Conservation (phyloP, 2,113 vertebrate genomes). For the Cyphomyrus discorhynchus region DNA sequence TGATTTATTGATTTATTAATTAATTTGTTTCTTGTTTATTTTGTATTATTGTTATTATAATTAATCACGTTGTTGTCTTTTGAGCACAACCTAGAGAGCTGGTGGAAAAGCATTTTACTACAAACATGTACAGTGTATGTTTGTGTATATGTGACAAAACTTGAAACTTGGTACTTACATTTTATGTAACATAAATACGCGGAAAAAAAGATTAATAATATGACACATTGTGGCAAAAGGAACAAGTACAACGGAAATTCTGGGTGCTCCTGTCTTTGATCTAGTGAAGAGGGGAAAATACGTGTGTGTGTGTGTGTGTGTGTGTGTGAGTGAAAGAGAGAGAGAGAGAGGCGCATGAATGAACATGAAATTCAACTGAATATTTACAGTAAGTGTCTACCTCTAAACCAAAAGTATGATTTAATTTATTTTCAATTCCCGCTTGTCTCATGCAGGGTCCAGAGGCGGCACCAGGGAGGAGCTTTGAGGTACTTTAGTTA, state of each 20-base stretch:
- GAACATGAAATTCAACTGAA: neutral
- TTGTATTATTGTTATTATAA: neutral
- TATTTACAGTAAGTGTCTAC: neutral
- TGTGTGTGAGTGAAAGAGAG: too few relatives aligned
- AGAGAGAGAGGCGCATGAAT: neutral
- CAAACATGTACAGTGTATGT: neutral
- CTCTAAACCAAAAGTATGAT: neutral
- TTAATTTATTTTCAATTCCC: neutral
- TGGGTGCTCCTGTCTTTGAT: neutral
- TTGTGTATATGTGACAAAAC: neutral
- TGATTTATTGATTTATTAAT: neutral
- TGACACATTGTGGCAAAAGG: neutral
- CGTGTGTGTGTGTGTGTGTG: too few relatives aligned
- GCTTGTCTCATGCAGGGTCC: too few relatives aligned
- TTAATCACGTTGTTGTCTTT: neutral
- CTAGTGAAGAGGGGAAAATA: neutral
- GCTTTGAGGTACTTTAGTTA: too few relatives aligned
- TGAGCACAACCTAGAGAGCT: neutral
- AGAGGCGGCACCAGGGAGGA: too few relatives aligned
- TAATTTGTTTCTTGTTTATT: neutral
- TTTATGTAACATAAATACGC: neutral
- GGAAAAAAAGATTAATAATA: neutral
- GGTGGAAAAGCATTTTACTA: neutral
- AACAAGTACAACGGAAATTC: neutral
- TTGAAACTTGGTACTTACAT: neutral